These are phyloP conservation scores for Okapia johnstoni DNA, from an alignment of 2,113 vertebrate genomes.

Conservation along the genomic window DNA sequence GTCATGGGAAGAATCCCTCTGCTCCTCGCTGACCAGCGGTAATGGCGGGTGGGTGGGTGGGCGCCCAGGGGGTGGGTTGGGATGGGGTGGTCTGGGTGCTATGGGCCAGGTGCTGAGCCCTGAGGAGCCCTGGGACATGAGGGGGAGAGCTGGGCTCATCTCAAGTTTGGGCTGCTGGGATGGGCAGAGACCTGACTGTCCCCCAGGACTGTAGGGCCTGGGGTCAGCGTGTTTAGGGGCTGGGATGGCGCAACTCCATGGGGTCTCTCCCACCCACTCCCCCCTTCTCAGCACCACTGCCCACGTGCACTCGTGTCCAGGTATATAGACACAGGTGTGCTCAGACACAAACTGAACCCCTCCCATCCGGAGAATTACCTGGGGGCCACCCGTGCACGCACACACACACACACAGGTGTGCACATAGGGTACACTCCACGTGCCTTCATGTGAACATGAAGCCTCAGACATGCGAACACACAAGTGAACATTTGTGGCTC, in stretches of 20 bases:
- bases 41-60: neutral
- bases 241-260: fast-evolving
- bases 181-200: neutral
- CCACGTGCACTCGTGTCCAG: fast-evolving
- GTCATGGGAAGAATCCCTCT: neutral
- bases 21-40: fast-evolving
- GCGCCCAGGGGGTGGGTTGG: neutral
- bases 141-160: neutral
- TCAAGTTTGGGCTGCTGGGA: neutral
- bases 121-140: neutral
- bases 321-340: neutral
- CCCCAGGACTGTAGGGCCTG: fast-evolving
- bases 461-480: neutral
- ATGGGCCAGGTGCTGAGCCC: neutral
- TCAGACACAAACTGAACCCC: neutral
- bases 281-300: neutral
- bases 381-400: fast-evolving
- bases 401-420: neutral
- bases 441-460: neutral
- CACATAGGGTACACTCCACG: fast-evolving
- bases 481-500: neutral
- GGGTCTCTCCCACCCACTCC: fast-evolving
- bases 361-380: neutral
- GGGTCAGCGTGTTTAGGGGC: neutral
- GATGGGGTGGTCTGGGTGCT: neutral